A percentile compares a stretch with the other conserved stretches of the same genome.
phyloP scores from a whole-genome alignment of 2,888 invertebrate genomes.

The Troides helena region DNA sequence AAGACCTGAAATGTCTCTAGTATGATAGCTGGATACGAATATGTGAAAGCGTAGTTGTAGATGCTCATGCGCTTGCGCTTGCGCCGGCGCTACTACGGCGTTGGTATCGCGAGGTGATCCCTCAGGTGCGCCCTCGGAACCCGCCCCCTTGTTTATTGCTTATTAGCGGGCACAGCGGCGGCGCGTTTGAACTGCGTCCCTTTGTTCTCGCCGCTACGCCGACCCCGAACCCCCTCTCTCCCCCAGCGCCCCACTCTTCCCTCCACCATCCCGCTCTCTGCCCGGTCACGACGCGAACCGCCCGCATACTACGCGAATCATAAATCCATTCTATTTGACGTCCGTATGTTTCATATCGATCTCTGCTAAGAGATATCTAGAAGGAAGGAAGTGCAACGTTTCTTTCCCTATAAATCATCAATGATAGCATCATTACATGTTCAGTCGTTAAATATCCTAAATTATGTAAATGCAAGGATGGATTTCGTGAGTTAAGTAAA shows the following conservation, averaged over 20 bases:
- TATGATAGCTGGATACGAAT: neutral
- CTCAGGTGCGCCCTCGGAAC: conserved; percentile 72
- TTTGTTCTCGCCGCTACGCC: conserved; percentile 72
- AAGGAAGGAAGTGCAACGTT: conserved; percentile 63
- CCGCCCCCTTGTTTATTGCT: conserved; percentile 81
- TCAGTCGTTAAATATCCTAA: neutral
- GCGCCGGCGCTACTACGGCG: conserved; percentile 36
- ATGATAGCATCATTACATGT: neutral
- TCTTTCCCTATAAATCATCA: neutral
- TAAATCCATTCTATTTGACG: conserved; percentile 78
- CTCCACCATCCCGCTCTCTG: conserved; percentile 28
- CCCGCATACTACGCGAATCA: conserved; percentile 71
- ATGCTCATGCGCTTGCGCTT: conserved; percentile 17
- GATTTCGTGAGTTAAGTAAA: neutral
- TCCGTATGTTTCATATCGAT: conserved; percentile 73
- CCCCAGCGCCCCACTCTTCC: conserved; percentile 34
- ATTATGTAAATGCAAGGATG: neutral
- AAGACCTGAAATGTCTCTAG: neutral
- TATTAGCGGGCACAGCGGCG: conserved; percentile 75
- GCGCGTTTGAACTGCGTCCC: conserved; percentile 74
- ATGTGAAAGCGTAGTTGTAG: neutral
- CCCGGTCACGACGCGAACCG: conserved; percentile 65
- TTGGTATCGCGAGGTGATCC: conserved; percentile 67
- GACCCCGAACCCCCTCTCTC: conserved; percentile 37
- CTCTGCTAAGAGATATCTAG: conserved; percentile 68